Evolutionary conservation across 2,113 vertebrate genomes (phyloP).

Genomic region (Lipotes vexillifer): DNA sequence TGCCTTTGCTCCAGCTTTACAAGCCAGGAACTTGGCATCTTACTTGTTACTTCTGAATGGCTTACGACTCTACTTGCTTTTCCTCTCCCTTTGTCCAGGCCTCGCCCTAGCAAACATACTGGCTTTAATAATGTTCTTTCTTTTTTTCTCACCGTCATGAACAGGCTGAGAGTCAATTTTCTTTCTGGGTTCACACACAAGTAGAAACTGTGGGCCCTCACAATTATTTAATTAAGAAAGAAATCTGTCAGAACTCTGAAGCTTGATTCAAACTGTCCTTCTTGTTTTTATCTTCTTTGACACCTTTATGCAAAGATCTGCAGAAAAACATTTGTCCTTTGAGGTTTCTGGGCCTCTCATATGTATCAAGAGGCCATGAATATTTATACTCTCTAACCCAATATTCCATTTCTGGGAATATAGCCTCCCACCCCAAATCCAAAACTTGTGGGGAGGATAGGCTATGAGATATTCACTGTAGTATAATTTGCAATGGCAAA

Average conservation of each 20-base stretch:
- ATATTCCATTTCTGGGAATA: neutral
- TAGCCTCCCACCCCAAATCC: neutral
- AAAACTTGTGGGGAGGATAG: neutral
- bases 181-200: neutral
- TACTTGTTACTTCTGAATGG: neutral
- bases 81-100: neutral
- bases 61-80: neutral
- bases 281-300: neutral
- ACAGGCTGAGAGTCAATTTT: neutral
- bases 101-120: neutral
- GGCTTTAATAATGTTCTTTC: neutral
- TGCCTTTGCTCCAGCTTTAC: neutral
- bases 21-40: neutral
- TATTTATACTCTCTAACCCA: neutral
- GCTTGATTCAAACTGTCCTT: neutral
- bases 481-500: slow-evolving; percentile 4
- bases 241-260: neutral
- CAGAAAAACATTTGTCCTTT: neutral
- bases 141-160: neutral
- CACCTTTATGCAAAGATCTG: neutral
- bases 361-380: neutral
- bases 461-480: neutral
- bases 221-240: neutral
- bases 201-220: neutral
- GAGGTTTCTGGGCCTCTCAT: neutral